phyloP scores from a whole-genome alignment of 2,113 vertebrate genomes.

The Phyllostomus hastatus region DNA sequence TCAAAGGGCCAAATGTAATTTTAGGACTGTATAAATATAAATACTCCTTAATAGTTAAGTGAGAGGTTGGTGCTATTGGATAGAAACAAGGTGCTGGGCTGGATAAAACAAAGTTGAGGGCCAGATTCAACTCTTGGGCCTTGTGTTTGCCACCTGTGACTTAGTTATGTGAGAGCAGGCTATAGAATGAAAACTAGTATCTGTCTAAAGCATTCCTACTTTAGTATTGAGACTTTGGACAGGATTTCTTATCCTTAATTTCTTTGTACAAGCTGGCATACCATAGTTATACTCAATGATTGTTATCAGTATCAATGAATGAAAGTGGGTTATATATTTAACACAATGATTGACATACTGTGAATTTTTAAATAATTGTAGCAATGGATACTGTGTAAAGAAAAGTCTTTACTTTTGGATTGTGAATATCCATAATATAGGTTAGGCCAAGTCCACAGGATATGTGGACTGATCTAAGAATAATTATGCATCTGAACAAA shows the following conservation, averaged over 20 bases:
- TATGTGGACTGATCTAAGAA: neutral
- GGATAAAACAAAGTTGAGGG: too few species aligned
- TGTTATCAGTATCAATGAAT: neutral
- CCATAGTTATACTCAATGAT: neutral
- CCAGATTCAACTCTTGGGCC: too few species aligned
- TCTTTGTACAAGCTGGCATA: neutral
- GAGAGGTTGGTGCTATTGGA: too few species aligned
- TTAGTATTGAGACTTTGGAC: neutral
- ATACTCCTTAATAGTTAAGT: too few species aligned
- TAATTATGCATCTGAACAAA: neutral
- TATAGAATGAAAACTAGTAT: neutral
- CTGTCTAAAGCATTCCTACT: neutral
- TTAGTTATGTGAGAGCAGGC: neutral
- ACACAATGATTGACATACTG: neutral
- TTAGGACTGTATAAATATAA: too few species aligned
- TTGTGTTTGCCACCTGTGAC: too few species aligned
- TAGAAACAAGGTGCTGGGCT: too few species aligned
- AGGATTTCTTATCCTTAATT: neutral
- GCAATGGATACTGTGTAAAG: neutral
- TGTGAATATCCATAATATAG: neutral
- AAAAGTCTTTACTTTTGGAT: neutral
- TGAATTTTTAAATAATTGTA: neutral
- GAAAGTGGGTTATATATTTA: neutral
- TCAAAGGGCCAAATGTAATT: too few species aligned
- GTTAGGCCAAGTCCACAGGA: neutral